phyloP scores from a whole-genome alignment of 2,888 invertebrate species.

The Acleris cristana region DNA sequence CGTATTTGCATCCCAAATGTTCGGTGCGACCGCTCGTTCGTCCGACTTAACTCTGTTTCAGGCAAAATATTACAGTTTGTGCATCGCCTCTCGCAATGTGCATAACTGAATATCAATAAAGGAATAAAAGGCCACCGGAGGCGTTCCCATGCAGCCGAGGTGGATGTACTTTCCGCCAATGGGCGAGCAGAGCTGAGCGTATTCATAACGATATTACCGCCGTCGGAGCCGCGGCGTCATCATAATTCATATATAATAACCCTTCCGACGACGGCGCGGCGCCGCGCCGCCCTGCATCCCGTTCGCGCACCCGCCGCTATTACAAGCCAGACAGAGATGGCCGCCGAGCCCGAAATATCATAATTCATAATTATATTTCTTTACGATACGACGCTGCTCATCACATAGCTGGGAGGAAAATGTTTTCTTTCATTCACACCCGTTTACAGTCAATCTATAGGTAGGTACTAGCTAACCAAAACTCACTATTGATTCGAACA shows the following conservation, averaged over 20 bases:
- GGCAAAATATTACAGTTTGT: conserved; percentile 82
- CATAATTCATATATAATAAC: conserved; percentile 85
- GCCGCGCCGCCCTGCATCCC: conserved; percentile 74
- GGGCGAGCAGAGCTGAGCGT: conserved; percentile 77
- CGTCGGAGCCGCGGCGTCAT: conserved; percentile 79
- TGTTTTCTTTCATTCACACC: conserved; percentile 62
- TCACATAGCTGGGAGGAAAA: conserved; percentile 56
- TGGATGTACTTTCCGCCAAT: conserved; percentile 81
- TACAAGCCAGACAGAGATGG: conserved; percentile 70
- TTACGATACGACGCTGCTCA: conserved; percentile 57
- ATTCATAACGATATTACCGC: conserved; percentile 84
- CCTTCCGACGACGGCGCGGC: conserved; percentile 75
- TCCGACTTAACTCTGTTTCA: conserved; percentile 74
- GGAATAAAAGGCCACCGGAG: conserved; percentile 79
- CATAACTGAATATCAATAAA: conserved; percentile 83
- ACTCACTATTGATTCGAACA: too few relatives aligned
- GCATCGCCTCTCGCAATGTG: conserved; percentile 79
- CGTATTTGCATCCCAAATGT: conserved; percentile 83
- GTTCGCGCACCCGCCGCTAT: conserved; percentile 55
- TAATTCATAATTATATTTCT: conserved; percentile 82
- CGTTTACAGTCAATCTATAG: conserved; percentile 18
- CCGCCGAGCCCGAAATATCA: conserved; percentile 68
- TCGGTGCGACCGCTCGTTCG: conserved; percentile 72
- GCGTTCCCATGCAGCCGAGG: conserved; percentile 79
- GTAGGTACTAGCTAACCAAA: neutral